Percentiles rank a stretch among this genome's conserved stretches.
phyloP scores from a whole-genome alignment of 2,888 invertebrate species.

The Polymixis lichenea region DNA sequence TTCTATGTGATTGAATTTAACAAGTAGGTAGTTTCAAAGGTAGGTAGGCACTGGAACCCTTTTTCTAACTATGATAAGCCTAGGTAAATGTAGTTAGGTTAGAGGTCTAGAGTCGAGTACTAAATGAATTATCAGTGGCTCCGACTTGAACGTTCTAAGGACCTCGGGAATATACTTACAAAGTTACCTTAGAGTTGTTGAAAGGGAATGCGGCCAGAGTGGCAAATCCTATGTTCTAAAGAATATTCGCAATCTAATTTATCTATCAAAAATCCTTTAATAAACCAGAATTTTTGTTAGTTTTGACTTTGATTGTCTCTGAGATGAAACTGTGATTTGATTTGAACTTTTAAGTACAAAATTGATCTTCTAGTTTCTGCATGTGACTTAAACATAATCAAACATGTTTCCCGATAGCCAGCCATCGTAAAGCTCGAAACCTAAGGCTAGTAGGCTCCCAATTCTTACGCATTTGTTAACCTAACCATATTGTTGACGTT shows the following conservation, averaged over 20 bases:
- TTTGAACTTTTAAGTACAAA: background rate
- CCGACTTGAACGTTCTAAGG: background rate
- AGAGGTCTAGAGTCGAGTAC: background rate
- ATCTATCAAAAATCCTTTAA: background rate
- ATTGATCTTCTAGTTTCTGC: background rate
- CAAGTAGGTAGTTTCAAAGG: too few species aligned
- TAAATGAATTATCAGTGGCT: conserved; percentile 1
- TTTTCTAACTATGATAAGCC: background rate
- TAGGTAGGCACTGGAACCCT: background rate
- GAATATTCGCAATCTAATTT: background rate
- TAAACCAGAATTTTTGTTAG: background rate
- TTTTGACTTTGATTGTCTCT: background rate
- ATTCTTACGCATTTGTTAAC: background rate
- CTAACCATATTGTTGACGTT: background rate
- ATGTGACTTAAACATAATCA: background rate
- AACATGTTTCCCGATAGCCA: background rate
- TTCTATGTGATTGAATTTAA: background rate
- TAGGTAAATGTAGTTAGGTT: background rate
- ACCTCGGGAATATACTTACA: background rate
- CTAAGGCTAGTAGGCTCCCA: background rate
- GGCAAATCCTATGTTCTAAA: background rate
- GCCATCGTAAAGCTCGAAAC: background rate
- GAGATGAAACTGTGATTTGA: background rate
- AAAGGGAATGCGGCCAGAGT: background rate
- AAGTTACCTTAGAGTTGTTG: background rate